Evolutionary conservation across 1,140 invertebrate species (phyloP).

Genomic region (Pectinophora gossypiella): DNA sequence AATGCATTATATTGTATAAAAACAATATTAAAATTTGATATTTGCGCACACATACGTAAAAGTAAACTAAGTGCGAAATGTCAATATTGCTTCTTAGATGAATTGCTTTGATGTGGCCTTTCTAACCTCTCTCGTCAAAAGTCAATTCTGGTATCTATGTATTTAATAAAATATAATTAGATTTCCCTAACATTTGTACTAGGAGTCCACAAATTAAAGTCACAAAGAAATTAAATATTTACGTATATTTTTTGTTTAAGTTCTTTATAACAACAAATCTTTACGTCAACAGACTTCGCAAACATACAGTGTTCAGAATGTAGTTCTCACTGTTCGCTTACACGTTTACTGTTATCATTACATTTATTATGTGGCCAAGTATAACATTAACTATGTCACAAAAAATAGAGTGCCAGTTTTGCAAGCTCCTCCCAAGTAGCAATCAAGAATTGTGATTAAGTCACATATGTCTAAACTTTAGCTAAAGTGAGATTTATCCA

Average conservation of each 20-base stretch:
- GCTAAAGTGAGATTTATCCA: background rate
- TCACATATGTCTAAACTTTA: constrained; percentile 37
- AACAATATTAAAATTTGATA: no score
- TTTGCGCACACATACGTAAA: no score
- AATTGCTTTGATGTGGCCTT: no score
- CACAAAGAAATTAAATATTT: constrained; percentile 67
- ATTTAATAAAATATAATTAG: no score
- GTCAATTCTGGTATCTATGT: no score
- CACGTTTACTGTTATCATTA: background rate
- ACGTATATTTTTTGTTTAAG: constrained; percentile 70
- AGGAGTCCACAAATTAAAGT: constrained; percentile 12
- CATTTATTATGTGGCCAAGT: constrained; percentile 1
- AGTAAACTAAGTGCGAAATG: no score
- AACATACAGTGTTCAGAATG: constrained; percentile 19
- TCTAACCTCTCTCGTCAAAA: no score
- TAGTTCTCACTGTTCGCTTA: background rate
- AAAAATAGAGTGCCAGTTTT: constrained; percentile 38
- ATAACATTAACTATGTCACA: constrained; percentile 5
- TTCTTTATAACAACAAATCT: constrained; percentile 65
- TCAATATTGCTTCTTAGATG: no score
- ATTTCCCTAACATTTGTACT: no score
- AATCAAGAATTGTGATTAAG: no score
- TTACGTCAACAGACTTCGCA: constrained; percentile 58
- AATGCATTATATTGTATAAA: no score
- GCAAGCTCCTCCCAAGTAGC: no score